Conservation (phyloP, 2,888 invertebrate genomes). For the Asteroscopus sphinx region DNA sequence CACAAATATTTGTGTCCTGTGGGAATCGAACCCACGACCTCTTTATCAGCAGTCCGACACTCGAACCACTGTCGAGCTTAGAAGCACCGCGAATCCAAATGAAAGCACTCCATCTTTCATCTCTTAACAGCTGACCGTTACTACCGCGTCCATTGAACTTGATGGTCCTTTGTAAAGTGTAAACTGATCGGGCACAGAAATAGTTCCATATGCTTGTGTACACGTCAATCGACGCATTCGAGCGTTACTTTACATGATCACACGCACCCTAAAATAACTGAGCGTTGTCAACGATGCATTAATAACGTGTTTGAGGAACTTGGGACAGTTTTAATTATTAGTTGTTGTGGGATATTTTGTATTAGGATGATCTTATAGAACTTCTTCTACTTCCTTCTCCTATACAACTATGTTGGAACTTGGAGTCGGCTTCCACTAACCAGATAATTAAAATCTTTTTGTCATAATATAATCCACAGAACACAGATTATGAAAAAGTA, state of each 20-base stretch:
- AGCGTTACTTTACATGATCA: conserved; percentile 52
- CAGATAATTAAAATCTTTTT: too few relatives aligned
- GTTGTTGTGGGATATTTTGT: conserved; percentile 18
- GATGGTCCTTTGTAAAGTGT: conserved; percentile 58
- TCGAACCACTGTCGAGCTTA: too few relatives aligned
- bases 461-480: too few relatives aligned
- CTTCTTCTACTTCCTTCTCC: too few relatives aligned
- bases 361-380: too few relatives aligned
- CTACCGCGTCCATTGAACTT: conserved; percentile 63
- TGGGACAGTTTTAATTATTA: conserved; percentile 24
- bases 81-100: conserved; percentile 7
- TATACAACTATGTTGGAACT: too few relatives aligned
- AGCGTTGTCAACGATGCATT: conserved; percentile 56
- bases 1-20: too few relatives aligned
- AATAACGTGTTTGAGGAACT: conserved; percentile 44
- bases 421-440: too few relatives aligned
- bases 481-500: too few relatives aligned
- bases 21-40: too few relatives aligned
- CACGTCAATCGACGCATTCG: conserved; percentile 58
- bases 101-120: conserved; percentile 11
- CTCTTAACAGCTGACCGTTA: conserved; percentile 48
- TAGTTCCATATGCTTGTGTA: conserved; percentile 60
- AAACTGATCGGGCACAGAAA: conserved; percentile 63
- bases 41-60: too few relatives aligned
- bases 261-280: conserved; percentile 50